phyloP scores from a whole-genome alignment of 2,113 vertebrate species.

The Boleophthalmus pectinirostris region DNA sequence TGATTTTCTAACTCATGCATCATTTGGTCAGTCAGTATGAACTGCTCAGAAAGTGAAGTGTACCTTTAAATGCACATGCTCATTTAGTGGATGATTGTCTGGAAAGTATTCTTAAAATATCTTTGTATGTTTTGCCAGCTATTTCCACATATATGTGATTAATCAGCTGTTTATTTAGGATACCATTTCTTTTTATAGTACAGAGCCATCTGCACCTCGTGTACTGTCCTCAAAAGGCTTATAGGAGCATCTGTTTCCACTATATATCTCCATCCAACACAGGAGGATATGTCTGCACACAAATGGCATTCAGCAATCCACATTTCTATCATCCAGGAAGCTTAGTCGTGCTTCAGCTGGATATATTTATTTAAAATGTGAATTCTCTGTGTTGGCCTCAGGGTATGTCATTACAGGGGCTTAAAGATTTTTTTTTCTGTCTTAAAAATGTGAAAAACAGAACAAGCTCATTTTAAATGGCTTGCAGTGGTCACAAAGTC shows the following conservation, averaged over 20 bases:
- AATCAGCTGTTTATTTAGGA: constrained; percentile 8
- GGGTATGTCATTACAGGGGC: not conserved
- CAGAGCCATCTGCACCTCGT: constrained; percentile 4
- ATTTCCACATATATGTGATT: constrained; percentile 4
- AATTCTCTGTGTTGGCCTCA: not conserved
- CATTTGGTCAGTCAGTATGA: not conserved
- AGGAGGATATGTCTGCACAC: constrained; percentile 2
- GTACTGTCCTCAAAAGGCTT: constrained; percentile 7
- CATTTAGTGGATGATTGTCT: not conserved
- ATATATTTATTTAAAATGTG: not conserved
- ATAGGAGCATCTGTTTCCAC: constrained; percentile 7
- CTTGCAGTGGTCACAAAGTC: too few species aligned
- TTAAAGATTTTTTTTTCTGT: too few species aligned
- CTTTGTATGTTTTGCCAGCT: not conserved
- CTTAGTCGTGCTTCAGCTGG: not conserved
- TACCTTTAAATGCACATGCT: not conserved
- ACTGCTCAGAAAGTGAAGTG: not conserved
- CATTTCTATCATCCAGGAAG: not conserved
- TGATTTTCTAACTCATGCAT: not conserved
- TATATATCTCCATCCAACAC: constrained; percentile 5
- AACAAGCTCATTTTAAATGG: too few species aligned
- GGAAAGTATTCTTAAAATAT: not conserved
- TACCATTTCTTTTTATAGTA: constrained; percentile 2
- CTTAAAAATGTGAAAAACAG: too few species aligned
- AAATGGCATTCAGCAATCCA: constrained; percentile 6